Percentiles rank a stretch among this genome's conserved stretches.
Evolutionary conservation across 2,113 vertebrate species (phyloP).

Genomic region (Erythrolamprus reginae): DNA sequence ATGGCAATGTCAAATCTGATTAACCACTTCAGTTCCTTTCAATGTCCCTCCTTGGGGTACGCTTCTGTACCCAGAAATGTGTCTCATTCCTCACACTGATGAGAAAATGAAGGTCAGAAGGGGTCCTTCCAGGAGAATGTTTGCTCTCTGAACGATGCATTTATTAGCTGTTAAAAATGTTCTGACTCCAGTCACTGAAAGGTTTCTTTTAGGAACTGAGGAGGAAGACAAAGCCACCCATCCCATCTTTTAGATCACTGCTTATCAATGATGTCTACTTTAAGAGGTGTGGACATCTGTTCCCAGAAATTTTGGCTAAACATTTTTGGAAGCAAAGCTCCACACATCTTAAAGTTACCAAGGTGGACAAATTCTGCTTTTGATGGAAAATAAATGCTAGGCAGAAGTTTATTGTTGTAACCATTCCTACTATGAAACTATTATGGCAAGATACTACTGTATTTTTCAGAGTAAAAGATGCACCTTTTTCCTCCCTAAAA

Average conservation of each 20-base stretch:
- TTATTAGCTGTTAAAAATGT: background rate
- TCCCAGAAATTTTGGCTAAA: background rate
- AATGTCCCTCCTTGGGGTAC: background rate
- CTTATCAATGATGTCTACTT: background rate
- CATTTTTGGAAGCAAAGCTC: background rate
- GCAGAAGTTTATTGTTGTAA: background rate
- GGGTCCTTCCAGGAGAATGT: background rate
- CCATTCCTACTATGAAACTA: background rate
- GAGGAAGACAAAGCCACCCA: background rate
- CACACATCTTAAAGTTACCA: background rate
- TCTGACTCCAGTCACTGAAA: background rate
- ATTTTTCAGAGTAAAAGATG: no score
- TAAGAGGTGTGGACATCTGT: background rate
- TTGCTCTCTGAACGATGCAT: background rate
- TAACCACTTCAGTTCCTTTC: conserved; percentile 8
- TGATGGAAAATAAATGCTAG: background rate
- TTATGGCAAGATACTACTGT: no score
- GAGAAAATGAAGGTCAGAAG: background rate
- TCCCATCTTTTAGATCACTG: background rate
- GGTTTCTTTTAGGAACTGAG: background rate
- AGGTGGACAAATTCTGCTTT: background rate
- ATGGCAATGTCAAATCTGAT: conserved; percentile 58
- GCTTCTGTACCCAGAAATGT: conserved; percentile 9
- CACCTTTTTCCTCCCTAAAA: no score
- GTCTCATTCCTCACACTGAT: background rate